Evolutionary conservation across 1,140 invertebrate genomes (phyloP), one percentile per base, ranked within the genome.

Genomic region (Centruroides vittatus): DNA sequence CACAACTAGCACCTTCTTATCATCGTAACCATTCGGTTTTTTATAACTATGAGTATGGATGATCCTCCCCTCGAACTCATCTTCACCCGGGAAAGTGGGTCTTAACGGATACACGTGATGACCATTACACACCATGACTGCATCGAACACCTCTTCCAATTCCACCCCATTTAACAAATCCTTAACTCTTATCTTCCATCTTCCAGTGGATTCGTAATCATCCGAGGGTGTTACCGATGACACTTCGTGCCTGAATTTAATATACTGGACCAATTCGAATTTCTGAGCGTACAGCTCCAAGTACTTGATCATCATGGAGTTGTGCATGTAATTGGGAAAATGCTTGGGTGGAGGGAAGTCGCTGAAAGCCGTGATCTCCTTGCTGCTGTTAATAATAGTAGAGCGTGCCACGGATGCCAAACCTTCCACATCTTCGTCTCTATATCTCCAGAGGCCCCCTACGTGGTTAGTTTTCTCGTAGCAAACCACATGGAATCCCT

Each of bases 371-470:
- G 47, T 59, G 47, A 70, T 61, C 70, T 69, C 67, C 53, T 69
- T 69, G 35, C 58, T 63, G 34, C 60, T 62, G 62, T 76, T 76
- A 50, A 75, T 76, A 7, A 76, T 63, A 41, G 68, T 69, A 4
- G 66, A 63, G 8, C 57, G 51, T 60, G 65, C 64, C 11, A 69
- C 68, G 66, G 57, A 74, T 53, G 65, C 73, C 64, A 65, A n/a
- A 58, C 73, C 61, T 59, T 70, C 12, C 6, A 67, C 67, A 9
- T 70, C 68, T 5, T 73, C 67, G 7, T 75, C 72, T 35, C 72
- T 47, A 63, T 78, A 81, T 50, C 77, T 75, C 79, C 79, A 80
- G 4, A 80, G 67, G 35, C 79, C 79, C 5, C 79, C 79, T 47
- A 78, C 68, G 60, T 76, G 71, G 54, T 68, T 52, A 23, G 71